phyloP scores from a whole-genome alignment of 2,888 invertebrate genomes.

The Brachypalpus laphriformis region DNA sequence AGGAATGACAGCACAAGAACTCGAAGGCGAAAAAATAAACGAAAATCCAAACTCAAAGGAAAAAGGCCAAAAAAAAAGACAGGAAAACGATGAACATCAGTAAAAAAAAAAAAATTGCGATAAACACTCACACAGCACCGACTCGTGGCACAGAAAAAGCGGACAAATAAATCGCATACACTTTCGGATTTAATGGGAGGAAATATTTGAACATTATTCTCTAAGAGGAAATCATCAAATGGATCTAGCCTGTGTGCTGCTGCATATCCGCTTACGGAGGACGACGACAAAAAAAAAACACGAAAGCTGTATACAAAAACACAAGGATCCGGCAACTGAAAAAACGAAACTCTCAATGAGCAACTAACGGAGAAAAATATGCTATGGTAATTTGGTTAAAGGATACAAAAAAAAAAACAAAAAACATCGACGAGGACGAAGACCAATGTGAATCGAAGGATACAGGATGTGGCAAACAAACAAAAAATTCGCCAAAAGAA shows the following conservation, averaged over 20 bases:
- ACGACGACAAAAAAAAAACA: constrained; percentile 11
- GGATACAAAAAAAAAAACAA: constrained; percentile 19
- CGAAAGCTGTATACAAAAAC: background rate
- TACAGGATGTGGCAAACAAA: background rate
- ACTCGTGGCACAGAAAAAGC: constrained; percentile 1
- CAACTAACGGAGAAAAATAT: constrained; percentile 53
- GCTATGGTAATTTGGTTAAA: constrained; percentile 54
- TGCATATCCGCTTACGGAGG: constrained; percentile 22
- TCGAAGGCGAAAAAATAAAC: constrained; percentile 14
- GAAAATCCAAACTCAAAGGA: constrained; percentile 26
- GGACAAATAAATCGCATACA: constrained; percentile 66
- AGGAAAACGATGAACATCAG: constrained; percentile 10
- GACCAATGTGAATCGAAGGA: constrained; percentile 5
- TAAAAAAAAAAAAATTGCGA: constrained; percentile 11
- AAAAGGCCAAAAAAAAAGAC: background rate
- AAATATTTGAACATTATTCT: constrained; percentile 70
- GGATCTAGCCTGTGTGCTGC: constrained; percentile 26
- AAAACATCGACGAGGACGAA: background rate
- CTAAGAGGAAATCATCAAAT: constrained; percentile 64
- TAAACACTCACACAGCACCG: constrained; percentile 3
- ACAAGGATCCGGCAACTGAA: constrained; percentile 25
- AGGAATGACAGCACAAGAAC: background rate
- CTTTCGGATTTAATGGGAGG: constrained; percentile 68
- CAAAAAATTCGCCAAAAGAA: background rate
- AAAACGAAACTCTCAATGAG: constrained; percentile 16